Evolutionary conservation across 2,797 vertebrate genomes (phyloP).

Genomic region (Lagodon rhomboides): DNA sequence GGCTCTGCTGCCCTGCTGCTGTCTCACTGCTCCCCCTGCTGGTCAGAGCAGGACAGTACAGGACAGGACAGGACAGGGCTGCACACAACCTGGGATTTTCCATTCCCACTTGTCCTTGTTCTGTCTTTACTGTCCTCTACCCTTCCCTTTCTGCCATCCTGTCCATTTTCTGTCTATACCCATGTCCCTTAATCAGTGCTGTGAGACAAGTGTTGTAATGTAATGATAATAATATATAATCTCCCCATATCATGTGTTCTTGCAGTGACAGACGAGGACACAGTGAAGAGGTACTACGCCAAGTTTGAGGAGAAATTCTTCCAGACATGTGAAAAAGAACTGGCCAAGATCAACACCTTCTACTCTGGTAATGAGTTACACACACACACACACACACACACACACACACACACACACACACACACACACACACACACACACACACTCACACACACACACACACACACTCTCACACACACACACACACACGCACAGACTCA

Average conservation of each 20-base stretch:
- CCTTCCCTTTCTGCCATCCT: background rate
- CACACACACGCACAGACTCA: background rate
- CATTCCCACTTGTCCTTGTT: background rate
- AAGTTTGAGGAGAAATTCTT: slow-evolving; percentile 99
- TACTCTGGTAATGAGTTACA: slow-evolving; percentile 98
- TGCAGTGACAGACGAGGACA: slow-evolving; percentile 95
- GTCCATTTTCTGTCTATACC: background rate
- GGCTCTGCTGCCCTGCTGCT: background rate
- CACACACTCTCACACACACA: background rate
- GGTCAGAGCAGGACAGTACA: slow-evolving; percentile 12
- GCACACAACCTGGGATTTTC: background rate
- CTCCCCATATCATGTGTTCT: background rate
- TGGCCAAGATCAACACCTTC: slow-evolving; percentile 99
- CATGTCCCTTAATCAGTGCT: background rate
- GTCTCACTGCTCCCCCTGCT: slow-evolving; percentile 51
- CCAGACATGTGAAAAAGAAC: slow-evolving; percentile 96
- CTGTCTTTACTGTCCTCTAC: background rate
- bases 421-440: too few relatives aligned
- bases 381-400: background rate
- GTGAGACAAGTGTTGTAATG: background rate
- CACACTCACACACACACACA: background rate
- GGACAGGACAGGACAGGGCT: background rate
- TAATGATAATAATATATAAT: too few relatives aligned
- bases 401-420: background rate
- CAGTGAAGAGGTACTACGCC: slow-evolving; percentile 96